phyloP scores from a whole-genome alignment of 1,140 invertebrate genomes.

The Zophobas atratus region DNA sequence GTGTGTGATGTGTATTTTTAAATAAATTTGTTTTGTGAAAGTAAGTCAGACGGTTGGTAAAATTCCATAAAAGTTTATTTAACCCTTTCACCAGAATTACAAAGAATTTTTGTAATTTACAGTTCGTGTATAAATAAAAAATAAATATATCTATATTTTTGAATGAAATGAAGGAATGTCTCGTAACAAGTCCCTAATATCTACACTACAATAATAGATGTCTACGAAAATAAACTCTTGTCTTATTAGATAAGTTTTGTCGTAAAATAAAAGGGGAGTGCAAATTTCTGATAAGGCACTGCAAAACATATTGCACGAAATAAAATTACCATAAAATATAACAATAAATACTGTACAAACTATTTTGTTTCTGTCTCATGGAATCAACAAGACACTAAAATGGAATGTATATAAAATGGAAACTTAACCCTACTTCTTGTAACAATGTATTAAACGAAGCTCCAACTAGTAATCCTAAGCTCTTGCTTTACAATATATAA shows the following conservation, averaged over 20 bases:
- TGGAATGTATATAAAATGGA: conserved; percentile 49
- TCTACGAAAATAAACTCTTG: conserved; percentile 28
- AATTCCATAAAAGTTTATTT: conserved; percentile 49
- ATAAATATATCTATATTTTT: conserved; percentile 51
- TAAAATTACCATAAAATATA: conserved; percentile 46
- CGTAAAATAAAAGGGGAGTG: conserved; percentile 29
- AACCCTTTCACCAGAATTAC: conserved; percentile 53
- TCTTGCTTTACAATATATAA: conserved; percentile 42
- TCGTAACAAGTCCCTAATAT: conserved; percentile 28
- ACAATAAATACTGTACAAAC: conserved; percentile 55
- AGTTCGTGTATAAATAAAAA: conserved; percentile 50
- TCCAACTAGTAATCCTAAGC: conserved; percentile 46
- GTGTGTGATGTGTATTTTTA: background rate
- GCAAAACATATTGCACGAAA: conserved; percentile 53
- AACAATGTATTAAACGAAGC: conserved; percentile 46
- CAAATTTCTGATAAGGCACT: conserved; percentile 51
- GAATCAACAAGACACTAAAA: conserved; percentile 38
- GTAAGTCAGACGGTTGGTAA: conserved; percentile 16
- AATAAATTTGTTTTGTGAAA: background rate
- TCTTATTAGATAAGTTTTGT: background rate
- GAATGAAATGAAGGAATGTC: conserved; percentile 47
- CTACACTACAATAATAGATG: conserved; percentile 34
- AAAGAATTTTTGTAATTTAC: conserved; percentile 45
- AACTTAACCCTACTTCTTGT: conserved; percentile 42
- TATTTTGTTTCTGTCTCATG: conserved; percentile 48